Conservation (phyloP, 2,113 vertebrate genomes). For the Vidua macroura region DNA sequence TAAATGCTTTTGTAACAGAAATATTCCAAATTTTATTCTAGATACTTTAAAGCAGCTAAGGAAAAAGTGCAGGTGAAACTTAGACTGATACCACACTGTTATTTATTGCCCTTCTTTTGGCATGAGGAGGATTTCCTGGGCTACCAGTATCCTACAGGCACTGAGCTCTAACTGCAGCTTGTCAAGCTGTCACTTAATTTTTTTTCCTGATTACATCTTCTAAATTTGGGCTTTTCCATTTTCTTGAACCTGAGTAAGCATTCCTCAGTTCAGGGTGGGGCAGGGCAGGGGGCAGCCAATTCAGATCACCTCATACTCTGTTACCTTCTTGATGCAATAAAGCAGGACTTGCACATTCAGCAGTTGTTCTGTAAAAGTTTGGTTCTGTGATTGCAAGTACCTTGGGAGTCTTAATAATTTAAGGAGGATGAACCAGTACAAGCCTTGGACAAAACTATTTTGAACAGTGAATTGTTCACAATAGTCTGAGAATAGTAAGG, state of each 20-base stretch:
- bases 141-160: background rate
- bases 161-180: background rate
- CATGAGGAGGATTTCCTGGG: background rate
- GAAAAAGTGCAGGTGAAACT: background rate
- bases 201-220: background rate
- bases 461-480: background rate
- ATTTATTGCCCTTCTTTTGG: background rate
- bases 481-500: background rate
- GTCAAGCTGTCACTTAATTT: background rate
- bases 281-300: background rate
- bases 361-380: background rate
- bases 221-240: background rate
- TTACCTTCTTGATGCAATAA: background rate
- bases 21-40: background rate
- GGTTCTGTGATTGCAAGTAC: background rate
- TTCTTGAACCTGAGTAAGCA: background rate
- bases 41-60: background rate
- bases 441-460: background rate
- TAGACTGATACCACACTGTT: background rate
- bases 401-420: background rate
- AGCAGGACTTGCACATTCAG: background rate
- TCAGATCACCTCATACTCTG: background rate
- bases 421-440: background rate
- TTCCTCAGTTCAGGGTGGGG: background rate
- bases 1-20: slow-evolving; percentile 9